Evolutionary conservation across 2,797 vertebrate species (phyloP).

Genomic region (Chrysocyon brachyurus): DNA sequence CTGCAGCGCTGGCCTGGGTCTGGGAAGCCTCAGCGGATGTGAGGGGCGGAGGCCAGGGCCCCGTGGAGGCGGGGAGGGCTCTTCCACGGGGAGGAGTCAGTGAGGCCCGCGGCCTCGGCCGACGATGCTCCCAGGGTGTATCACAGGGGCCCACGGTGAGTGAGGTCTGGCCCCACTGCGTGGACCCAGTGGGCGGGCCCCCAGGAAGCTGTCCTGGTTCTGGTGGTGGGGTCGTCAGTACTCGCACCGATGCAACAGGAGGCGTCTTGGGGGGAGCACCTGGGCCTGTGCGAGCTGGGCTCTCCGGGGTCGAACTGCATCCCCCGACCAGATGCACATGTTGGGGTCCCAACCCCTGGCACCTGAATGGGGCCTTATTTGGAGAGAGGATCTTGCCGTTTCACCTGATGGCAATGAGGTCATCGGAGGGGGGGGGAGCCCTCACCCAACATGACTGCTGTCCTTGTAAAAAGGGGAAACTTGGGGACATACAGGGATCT

Average conservation of each 20-base stretch:
- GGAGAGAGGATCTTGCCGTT: not conserved
- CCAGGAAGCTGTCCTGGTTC: not conserved
- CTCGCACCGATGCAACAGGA: not conserved
- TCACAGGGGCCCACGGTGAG: accelerated
- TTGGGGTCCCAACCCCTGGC: not conserved
- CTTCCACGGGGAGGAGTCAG: not conserved
- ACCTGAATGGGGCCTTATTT: not conserved
- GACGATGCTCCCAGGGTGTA: too few relatives aligned
- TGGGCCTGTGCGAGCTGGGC: not conserved
- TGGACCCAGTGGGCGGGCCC: not conserved
- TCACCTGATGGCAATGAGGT: not conserved
- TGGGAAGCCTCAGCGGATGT: not conserved
- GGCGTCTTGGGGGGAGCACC: not conserved
- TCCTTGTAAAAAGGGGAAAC: not conserved
- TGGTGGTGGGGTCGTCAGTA: accelerated
- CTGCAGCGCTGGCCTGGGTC: not conserved
- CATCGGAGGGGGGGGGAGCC: not conserved
- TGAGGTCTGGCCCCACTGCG: too few relatives aligned
- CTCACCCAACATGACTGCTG: not conserved
- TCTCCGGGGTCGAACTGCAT: not conserved
- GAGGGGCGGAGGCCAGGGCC: not conserved
- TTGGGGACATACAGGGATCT: not conserved
- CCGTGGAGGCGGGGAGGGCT: not conserved
- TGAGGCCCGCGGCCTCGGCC: too few relatives aligned
- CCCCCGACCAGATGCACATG: too few relatives aligned